These are phyloP conservation scores for Brachyistius frenatus DNA, from an alignment of 2,113 vertebrate genomes.

Conservation along the genomic window DNA sequence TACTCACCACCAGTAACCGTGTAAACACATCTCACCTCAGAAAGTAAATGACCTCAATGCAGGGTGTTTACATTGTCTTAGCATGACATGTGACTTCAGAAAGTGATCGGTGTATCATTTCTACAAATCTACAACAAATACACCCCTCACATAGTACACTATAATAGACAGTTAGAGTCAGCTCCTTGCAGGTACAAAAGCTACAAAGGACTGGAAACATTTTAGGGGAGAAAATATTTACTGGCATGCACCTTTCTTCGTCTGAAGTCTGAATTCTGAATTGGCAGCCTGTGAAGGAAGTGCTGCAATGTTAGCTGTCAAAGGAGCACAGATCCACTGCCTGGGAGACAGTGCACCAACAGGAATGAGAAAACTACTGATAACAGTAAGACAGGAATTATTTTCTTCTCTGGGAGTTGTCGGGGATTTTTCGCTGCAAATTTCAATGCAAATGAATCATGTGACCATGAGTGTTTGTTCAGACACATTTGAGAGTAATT, in stretches of 20 bases:
- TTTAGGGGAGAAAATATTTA: conserved; percentile 39
- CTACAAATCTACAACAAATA: conserved; percentile 32
- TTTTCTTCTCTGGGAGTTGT: conserved; percentile 25
- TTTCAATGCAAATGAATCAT: conserved; percentile 31
- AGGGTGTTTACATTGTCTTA: conserved; percentile 24
- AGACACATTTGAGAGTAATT: conserved; percentile 34
- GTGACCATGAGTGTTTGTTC: conserved; percentile 17
- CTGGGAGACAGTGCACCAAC: conserved; percentile 41
- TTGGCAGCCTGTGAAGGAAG: conserved; percentile 56
- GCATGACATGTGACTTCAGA: conserved; percentile 33
- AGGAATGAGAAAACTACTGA: conserved; percentile 55
- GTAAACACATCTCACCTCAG: conserved; percentile 14
- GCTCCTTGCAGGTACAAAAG: conserved; percentile 25
- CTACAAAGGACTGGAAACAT: conserved; percentile 38
- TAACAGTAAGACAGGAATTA: conserved; percentile 39
- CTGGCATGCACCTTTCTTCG: conserved; percentile 46
- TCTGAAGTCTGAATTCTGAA: conserved; percentile 36
- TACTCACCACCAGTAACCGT: background rate
- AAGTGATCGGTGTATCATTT: background rate
- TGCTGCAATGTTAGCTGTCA: conserved; percentile 51
- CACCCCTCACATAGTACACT: background rate
- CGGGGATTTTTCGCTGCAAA: conserved; percentile 31
- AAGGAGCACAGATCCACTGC: conserved; percentile 30
- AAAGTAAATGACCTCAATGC: background rate
- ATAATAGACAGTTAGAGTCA: conserved; percentile 36